These are phyloP conservation scores for Hoplodrina ambigua DNA, from an alignment of 2,888 invertebrate genomes.

Conservation along the genomic window DNA sequence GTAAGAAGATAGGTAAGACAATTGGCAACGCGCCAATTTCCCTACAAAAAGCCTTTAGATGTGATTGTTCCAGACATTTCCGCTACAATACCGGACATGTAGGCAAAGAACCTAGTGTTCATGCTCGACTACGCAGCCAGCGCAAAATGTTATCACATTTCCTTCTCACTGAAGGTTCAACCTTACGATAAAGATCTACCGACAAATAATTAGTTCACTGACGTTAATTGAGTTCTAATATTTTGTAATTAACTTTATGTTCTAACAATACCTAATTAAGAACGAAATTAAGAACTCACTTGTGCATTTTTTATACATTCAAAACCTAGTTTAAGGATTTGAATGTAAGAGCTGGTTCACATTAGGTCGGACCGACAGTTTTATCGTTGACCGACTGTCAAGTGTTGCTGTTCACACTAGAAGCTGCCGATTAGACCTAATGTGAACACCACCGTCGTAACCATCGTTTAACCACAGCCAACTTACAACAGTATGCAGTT, in stretches of 20 bases:
- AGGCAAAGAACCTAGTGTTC: conserved; percentile 5
- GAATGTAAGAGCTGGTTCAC: too few species aligned
- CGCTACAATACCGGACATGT: conserved; percentile 36
- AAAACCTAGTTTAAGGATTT: too few species aligned
- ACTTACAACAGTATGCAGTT: too few species aligned
- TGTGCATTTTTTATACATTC: too few species aligned
- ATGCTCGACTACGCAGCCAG: conserved; percentile 50
- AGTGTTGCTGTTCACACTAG: too few species aligned
- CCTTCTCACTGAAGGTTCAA: conserved; percentile 59
- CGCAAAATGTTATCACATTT: conserved; percentile 58
- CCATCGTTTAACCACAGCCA: too few species aligned
- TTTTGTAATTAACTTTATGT: conserved; percentile 44
- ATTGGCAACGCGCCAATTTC: conserved; percentile 10
- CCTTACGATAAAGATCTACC: conserved; percentile 56
- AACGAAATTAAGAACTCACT: too few species aligned
- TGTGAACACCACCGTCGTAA: too few species aligned
- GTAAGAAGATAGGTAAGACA: neutral
- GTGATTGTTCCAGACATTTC: conserved; percentile 39
- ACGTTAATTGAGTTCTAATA: conserved; percentile 58
- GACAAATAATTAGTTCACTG: conserved; percentile 58
- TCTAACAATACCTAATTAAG: conserved; percentile 23
- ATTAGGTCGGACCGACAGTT: too few species aligned
- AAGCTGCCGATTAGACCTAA: too few species aligned
- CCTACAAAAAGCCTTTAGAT: conserved; percentile 3
- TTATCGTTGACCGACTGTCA: too few species aligned